Evolutionary conservation across 2,888 invertebrate genomes (phyloP), one percentile per base, ranked within the genome.

Genomic region (Orthosia incerta): DNA sequence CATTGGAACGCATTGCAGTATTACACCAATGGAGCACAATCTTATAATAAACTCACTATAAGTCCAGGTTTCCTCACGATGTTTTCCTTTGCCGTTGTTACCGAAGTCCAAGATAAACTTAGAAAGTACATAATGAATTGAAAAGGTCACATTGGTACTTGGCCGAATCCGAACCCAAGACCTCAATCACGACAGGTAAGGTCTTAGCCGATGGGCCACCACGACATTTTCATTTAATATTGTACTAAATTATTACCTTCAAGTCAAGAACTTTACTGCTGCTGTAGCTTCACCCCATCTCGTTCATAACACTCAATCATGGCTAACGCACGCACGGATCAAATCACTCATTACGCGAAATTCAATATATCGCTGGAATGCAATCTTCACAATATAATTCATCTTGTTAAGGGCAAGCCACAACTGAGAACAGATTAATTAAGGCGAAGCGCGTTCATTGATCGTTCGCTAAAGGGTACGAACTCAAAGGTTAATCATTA

Each of bases 391-490:
- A 48, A 77, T 74, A 79, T 65, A 75, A 82, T 84, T 74, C 70
- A 73, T 86, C 80, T 82, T 82, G 81, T 77, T 86, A 76, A 77
- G 62, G 64, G 61, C 64, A 77, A 76, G 51, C 80, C 76, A 66
- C 74, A 77, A 75, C 85, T 77, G 70, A 79, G 77, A 80, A 86
- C 82, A 77, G 77, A 86, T 86, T 87, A 85, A 89, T 89, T 86
- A 88, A 86, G 84, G 88, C 87, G 86, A 89, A 84, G 78, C 80
- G 82, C 88, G 85, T 90, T 87, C 87, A 89, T 90, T 90, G 89
- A 90, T 91, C 88, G 89, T 87, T 83, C 82, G 78, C 76, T 79
- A 83, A 83, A 88, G 90, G 91, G 84, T 83, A 88, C 80, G 83
- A 85, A 83, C 83, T 79, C 74, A 78, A 79, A 89, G 89, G 90